These are phyloP conservation scores for Tetanocera ferruginea DNA, from an alignment of 2,888 invertebrate genomes.

Conservation along the genomic window DNA sequence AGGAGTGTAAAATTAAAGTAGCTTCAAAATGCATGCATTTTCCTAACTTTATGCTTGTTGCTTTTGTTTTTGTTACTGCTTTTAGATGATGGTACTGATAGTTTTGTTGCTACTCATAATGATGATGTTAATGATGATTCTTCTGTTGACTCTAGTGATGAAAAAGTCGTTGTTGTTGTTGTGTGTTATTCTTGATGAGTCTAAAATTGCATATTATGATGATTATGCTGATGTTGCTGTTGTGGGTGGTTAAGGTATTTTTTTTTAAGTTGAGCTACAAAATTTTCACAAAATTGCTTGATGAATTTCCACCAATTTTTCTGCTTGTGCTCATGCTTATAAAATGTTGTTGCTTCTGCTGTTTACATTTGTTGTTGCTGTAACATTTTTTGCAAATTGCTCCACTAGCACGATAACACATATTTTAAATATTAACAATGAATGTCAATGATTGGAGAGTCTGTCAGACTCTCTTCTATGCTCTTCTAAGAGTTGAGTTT, in stretches of 20 bases:
- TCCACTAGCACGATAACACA: constrained; percentile 1
- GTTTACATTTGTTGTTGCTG: neutral
- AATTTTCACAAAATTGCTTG: neutral
- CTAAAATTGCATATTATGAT: neutral
- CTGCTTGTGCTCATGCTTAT: neutral
- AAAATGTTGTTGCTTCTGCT: neutral
- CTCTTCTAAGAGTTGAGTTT: neutral
- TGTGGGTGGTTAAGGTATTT: constrained; percentile 48
- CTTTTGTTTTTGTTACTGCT: neutral
- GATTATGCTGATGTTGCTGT: neutral
- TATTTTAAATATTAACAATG: neutral
- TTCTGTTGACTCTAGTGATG: neutral
- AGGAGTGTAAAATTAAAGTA: neutral
- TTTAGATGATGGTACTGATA: neutral
- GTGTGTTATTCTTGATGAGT: neutral
- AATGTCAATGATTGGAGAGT: neutral
- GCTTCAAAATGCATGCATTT: constrained; percentile 5
- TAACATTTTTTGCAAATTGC: neutral
- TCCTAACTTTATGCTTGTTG: neutral
- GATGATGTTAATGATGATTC: neutral
- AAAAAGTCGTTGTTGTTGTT: neutral
- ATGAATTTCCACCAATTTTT: constrained; percentile 1
- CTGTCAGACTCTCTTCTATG: neutral
- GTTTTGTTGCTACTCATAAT: too few relatives aligned
- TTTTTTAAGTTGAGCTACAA: neutral